Base-by-base conservation (phyloP, 1,140 invertebrate species). In the Papilio polyxenes region DNA sequence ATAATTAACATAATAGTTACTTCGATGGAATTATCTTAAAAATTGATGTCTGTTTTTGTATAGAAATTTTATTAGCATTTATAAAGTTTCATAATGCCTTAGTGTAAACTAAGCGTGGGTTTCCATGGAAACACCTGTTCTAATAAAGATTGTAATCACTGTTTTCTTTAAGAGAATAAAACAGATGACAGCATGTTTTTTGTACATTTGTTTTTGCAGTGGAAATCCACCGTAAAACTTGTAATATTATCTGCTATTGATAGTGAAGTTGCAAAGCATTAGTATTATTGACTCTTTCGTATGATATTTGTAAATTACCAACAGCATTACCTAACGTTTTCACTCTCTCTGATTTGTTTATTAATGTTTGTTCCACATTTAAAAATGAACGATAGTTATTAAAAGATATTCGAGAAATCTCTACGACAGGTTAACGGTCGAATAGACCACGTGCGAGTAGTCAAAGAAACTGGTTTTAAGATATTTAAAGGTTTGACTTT, bases 281-380 rank as follows among this genome's bases (percentile, higher is more conserved):
- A 1, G 51, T 15, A 53, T 53, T 23, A 65, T 31, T 13, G 31
- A 40, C 20, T 13, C 11, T 8, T 15, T 69, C 10, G 15, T 37
- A 72, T 23, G 13, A 44, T 11, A 72, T 69, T 31, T 69, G 31
- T 75, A 82, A 20, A 65, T 8, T 40, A 44, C 15, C n/a, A 10
- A 78, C 53, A 59, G 6, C 3, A 56, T 74, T 72, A 51, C 53
- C 40, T 81, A 76, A 76, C 49, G 6, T 77, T 72, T 75, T 82
- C 81, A 87, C 90, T 89, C 88, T 90, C 89, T 89, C 89, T 87
- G 76, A 81, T 86, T 81, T 85, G 80, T 84, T 85, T 87, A 90
- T 89, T 88, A 89, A 90, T 89, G 84, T 85, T 84, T 85, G 89
- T 89, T 89, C 89, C 83, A 89, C 86, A 89, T 91, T 85, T 87